phyloP scores from a whole-genome alignment of 1,140 invertebrate genomes.

The Monochamus saltuarius region DNA sequence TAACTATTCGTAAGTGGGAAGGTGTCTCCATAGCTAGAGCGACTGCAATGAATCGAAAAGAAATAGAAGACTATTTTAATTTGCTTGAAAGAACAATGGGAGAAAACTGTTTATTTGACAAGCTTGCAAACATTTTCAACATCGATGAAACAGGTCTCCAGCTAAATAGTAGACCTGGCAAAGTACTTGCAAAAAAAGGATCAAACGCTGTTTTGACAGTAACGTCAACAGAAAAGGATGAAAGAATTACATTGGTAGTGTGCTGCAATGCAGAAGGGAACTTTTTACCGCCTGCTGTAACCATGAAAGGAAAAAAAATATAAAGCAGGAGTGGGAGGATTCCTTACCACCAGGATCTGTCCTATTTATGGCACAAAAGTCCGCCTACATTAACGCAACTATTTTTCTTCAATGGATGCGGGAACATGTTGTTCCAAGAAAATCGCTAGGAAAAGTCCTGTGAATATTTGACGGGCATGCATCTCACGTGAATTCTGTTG shows the following conservation, averaged over 20 bases:
- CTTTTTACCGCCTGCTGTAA: constrained; percentile 42
- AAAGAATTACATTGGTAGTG: too few relatives aligned
- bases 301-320: constrained; percentile 48
- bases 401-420: constrained; percentile 48
- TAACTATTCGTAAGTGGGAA: constrained; percentile 35
- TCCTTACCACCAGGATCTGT: constrained; percentile 43
- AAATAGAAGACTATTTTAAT: background rate
- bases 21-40: too few relatives aligned
- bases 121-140: too few relatives aligned
- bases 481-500: constrained; percentile 33
- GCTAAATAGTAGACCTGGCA: background rate
- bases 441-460: constrained; percentile 39
- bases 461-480: constrained; percentile 46
- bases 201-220: too few relatives aligned
- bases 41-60: too few relatives aligned
- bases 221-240: background rate
- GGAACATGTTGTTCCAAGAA: constrained; percentile 42
- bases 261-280: constrained; percentile 40
- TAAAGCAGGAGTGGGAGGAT: constrained; percentile 46
- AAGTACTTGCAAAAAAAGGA: background rate
- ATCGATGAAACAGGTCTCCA: too few relatives aligned
- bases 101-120: background rate
- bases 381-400: constrained; percentile 45
- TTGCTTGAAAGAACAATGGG: background rate
- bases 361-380: constrained; percentile 49